Base-by-base conservation (phyloP, 2,888 invertebrate genomes). In the Eretmocerus hayati region DNA sequence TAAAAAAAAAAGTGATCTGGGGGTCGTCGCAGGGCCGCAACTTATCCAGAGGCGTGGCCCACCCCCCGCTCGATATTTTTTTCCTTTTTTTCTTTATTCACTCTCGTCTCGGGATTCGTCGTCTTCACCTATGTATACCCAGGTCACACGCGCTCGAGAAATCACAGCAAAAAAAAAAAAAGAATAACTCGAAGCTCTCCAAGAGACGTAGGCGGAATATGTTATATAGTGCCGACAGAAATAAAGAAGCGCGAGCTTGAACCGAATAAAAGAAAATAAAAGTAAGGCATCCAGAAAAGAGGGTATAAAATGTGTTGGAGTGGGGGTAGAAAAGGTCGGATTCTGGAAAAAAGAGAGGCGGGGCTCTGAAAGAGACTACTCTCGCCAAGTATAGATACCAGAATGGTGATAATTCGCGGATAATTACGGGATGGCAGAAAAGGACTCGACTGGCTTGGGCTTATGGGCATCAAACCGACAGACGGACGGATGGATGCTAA, bases 381-480 rank as follows among this genome's bases (percentile, higher is more conserved):
- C n/a, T n/a, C 26, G 26, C 26, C 11, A 26, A 9, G 11, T 26
- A 26, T 11, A 32, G 53, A 44, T 44, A 46, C 38, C 26, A 32
- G 41, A 21, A 35, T 18, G 35, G 46, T 47, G 44, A 47, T 50
- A 49, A 47, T 48, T 52, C 19, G 44, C 37, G 15, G 18, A 49
- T 46, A 50, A 50, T 53, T 46, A 53, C 36, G 22, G 16, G 15
- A 26, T 26, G 11, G 26, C 26, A 6, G 26, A 1, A 11, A 26
- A 11, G 6, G 26, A 9, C 8, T 6, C 11, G 26, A 11, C 26
- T 11, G 26, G 26, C 8, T n/a, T n/a, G n/a, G n/a, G n/a, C n/a
- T n/a, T n/a, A n/a, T n/a, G n/a, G n/a, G n/a, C n/a, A n/a, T n/a
- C n/a, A n/a, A n/a, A n/a, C n/a, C n/a, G n/a, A n/a, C n/a, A n/a